Conservation (phyloP, 2,797 vertebrate species). For the Argentina silus region DNA sequence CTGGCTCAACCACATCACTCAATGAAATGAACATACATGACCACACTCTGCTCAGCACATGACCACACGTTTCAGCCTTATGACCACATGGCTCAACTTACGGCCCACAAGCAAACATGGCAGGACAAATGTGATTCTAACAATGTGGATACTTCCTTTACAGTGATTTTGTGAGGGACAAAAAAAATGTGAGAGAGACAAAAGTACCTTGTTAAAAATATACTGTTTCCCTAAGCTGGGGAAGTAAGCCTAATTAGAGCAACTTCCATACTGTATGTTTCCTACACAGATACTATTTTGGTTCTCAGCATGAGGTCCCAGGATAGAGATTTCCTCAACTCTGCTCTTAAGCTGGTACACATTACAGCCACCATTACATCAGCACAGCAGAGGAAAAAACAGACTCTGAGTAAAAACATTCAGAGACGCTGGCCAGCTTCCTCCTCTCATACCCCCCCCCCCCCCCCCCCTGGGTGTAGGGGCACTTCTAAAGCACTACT, state of each 20-base stretch:
- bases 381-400: constrained; percentile 18
- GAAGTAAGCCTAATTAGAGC: neutral
- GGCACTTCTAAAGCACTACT: constrained; percentile 16
- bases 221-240: neutral
- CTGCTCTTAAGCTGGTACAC: constrained; percentile 13
- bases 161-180: neutral
- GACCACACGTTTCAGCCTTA: neutral
- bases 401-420: constrained; percentile 27
- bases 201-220: neutral
- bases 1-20: constrained; percentile 12
- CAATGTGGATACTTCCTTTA: neutral
- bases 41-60: neutral
- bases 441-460: neutral
- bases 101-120: constrained; percentile 14
- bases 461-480: neutral
- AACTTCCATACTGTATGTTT: constrained; percentile 2
- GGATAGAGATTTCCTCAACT: neutral
- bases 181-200: neutral
- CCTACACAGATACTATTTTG: constrained; percentile 1
- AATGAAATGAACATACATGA: constrained; percentile 16
- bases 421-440: constrained; percentile 3
- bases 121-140: neutral
- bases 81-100: constrained; percentile 28
- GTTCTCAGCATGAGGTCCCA: neutral
- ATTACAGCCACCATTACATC: constrained; percentile 27